phyloP scores from a whole-genome alignment of 92 coral and sea anemone species.

The Plumapathes pennacea region DNA sequence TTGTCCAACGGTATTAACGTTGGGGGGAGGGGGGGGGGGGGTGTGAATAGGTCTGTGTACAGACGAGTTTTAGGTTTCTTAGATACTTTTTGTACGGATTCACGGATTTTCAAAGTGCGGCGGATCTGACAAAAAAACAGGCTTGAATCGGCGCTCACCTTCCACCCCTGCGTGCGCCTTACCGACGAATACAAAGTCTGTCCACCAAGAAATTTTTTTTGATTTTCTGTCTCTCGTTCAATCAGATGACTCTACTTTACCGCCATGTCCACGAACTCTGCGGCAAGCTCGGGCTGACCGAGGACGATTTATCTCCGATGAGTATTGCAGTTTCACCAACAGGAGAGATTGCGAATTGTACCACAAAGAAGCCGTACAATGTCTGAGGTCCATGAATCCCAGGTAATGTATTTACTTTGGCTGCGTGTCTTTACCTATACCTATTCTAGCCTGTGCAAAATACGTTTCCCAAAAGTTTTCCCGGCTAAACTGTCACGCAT shows the following conservation, averaged over 20 bases:
- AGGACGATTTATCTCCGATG: constrained; percentile 70
- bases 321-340: constrained; percentile 45
- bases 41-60: too few species aligned
- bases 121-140: too few species aligned
- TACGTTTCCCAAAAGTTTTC: too few species aligned
- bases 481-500: too few species aligned
- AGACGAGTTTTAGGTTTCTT: too few species aligned
- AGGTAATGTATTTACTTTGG: constrained; percentile 48
- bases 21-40: too few species aligned
- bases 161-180: too few species aligned
- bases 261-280: constrained; percentile 65
- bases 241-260: constrained; percentile 16
- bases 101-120: too few species aligned
- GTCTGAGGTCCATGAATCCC: constrained; percentile 62
- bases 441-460: too few species aligned
- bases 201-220: background rate
- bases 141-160: too few species aligned
- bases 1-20: too few species aligned
- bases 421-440: background rate
- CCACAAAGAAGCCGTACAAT: constrained; percentile 60
- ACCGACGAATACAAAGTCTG: background rate
- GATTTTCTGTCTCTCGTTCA: background rate
- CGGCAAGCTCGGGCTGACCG: constrained; percentile 79
- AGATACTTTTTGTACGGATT: too few species aligned
- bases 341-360: constrained; percentile 38